phyloP scores from a whole-genome alignment of 2,113 vertebrate species.

The Falcunculus frontatus region DNA sequence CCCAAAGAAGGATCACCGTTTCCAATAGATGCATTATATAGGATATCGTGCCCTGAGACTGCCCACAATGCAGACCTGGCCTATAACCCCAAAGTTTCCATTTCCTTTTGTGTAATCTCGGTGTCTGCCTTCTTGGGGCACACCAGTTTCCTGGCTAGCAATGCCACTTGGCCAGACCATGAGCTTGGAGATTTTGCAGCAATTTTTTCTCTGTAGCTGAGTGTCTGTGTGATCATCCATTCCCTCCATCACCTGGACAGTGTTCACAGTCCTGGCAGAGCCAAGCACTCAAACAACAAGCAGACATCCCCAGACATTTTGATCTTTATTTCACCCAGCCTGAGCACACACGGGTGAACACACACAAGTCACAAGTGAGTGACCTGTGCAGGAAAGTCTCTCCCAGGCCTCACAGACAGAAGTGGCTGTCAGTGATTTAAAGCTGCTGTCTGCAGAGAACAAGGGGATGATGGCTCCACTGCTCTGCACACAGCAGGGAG shows the following conservation, averaged over 20 bases:
- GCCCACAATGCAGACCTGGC: background rate
- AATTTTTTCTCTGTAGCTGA: background rate
- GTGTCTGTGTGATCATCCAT: background rate
- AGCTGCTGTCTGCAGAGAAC: background rate
- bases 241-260: background rate
- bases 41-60: background rate
- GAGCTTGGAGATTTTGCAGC: accelerated
- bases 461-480: background rate
- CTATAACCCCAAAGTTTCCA: background rate
- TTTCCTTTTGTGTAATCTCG: background rate
- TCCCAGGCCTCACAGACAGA: background rate
- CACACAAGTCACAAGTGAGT: background rate
- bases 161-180: accelerated
- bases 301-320: background rate
- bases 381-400: background rate
- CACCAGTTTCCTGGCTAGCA: background rate
- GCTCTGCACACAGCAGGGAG: conserved; percentile 13
- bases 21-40: background rate
- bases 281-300: background rate
- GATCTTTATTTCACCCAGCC: background rate
- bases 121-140: background rate
- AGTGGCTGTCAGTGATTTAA: background rate
- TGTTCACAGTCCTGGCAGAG: background rate
- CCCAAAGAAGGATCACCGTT: background rate
- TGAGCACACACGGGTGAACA: accelerated